Conservation (phyloP, 2,888 invertebrate species). For the Cataglyphis albicans region DNA sequence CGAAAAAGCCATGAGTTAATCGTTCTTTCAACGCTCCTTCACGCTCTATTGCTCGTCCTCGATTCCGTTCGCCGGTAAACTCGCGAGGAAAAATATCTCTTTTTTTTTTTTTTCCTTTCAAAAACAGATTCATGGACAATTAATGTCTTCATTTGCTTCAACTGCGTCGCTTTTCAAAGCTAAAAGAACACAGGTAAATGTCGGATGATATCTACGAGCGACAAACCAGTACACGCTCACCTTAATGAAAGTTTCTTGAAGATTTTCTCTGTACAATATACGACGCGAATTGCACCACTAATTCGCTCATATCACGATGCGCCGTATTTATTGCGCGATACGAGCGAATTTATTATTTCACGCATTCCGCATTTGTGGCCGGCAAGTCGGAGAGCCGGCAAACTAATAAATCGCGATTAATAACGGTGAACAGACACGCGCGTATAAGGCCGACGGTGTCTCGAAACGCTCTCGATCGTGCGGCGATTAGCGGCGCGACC, state of each 20-base stretch:
- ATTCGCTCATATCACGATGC: conserved; percentile 29
- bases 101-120: conserved; percentile 36
- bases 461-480: conserved; percentile 43
- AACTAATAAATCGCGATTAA: conserved; percentile 51
- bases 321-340: conserved; percentile 24
- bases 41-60: conserved; percentile 71
- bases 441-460: conserved; percentile 43
- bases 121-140: conserved; percentile 16
- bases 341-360: conserved; percentile 38
- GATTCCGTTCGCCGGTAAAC: conserved; percentile 67
- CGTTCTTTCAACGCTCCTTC: conserved; percentile 49
- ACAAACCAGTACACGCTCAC: conserved; percentile 5
- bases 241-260: conserved; percentile 13
- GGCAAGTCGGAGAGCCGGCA: conserved; percentile 28
- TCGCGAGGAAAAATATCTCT: conserved; percentile 57
- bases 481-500: conserved; percentile 47
- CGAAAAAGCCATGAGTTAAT: conserved; percentile 17
- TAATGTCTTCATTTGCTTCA: not conserved
- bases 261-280: conserved; percentile 6
- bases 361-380: conserved; percentile 27
- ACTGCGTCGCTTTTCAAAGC: not conserved
- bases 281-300: conserved; percentile 7
- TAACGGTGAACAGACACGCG: conserved; percentile 47
- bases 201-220: conserved; percentile 54
- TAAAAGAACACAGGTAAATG: conserved; percentile 47